These are phyloP conservation scores for Syritta pipiens DNA, from an alignment of 2,888 invertebrate species.

Conservation along the genomic window DNA sequence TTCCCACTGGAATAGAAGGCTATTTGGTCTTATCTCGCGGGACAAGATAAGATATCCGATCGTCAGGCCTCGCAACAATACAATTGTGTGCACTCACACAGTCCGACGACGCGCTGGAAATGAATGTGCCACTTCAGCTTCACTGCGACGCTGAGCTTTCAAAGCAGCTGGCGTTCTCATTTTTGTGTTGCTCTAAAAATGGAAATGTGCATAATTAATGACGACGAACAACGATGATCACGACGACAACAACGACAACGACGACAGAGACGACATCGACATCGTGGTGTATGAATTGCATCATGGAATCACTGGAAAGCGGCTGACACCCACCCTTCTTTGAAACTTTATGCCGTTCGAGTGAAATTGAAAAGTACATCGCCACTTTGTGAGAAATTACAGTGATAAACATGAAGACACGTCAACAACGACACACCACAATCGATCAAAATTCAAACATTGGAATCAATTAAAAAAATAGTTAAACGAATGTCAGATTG, in stretches of 20 bases:
- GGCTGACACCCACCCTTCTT: no score
- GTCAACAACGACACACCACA: no score
- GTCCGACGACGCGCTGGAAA: slow-evolving; percentile 27
- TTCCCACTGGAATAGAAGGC: slow-evolving; percentile 58
- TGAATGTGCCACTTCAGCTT: slow-evolving; percentile 45
- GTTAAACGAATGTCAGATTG: no score
- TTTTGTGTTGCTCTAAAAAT: slow-evolving; percentile 55
- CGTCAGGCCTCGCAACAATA: slow-evolving; percentile 7
- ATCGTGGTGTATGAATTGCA: no score
- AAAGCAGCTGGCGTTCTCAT: slow-evolving; percentile 52
- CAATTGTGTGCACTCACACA: slow-evolving; percentile 16
- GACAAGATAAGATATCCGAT: slow-evolving; percentile 62
- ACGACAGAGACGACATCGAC: no score
- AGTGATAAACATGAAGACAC: no score
- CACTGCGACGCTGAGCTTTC: slow-evolving; percentile 49
- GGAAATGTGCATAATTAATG: slow-evolving; percentile 58
- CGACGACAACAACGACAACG: no score
- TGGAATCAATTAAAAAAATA: no score
- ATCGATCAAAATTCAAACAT: no score
- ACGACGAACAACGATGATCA: neutral
- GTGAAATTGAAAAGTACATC: neutral
- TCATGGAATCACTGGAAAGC: no score
- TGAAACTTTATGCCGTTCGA: no score
- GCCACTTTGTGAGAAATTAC: neutral
- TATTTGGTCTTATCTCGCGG: slow-evolving; percentile 53